Base-by-base conservation (phyloP, 2,113 vertebrate species). In the Peromyscus leucopus region DNA sequence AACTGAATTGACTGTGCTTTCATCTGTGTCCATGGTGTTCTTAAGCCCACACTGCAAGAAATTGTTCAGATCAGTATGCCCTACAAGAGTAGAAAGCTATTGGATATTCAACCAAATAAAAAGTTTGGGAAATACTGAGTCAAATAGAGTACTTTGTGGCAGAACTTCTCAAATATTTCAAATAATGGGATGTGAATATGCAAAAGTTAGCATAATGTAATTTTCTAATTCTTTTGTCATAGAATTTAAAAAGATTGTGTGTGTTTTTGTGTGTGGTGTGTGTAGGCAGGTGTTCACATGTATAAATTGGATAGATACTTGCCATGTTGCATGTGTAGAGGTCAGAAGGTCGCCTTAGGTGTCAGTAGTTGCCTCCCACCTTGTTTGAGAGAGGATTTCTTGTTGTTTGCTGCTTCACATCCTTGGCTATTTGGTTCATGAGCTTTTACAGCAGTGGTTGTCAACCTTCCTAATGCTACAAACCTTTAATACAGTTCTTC, bases 11-110 rank as follows among this genome's bases (percentile, higher is more conserved):
- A 36, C 57, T 59, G 71, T 48, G 85, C 48, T 78, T 94, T 86
- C 80, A 67, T 88, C 89, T 87, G 36, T 96, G 72, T 94, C 94
- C 42, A 42, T 74, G 71, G 92, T 51, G 75, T 89, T 94, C 85
- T 48, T 71, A n/a, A 96, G 75, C 63, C 39, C 31, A 93, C 28
- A 42, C 15, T 82, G 26, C 2, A 94, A 85, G 80, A 95, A 92
- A 91, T 57, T 78, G 65, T 90, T 92, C 67, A 67, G 63, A 72
- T 3, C 33, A 88, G 22, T 28, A 33, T 61, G 55, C 51, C 46
- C 48, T 39, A 16, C 59, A 94, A 96, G 7, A 95, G 17, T 51
- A 92, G 75, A 88, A 93, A 88, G 71, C 63, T 90, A 93, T 67
- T 86, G 89, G 85, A 19, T 46, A 36, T 90, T 96, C 11, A 39